phyloP scores from a whole-genome alignment of 64 coral and sea anemone species.

The Pachyseris speciosa region DNA sequence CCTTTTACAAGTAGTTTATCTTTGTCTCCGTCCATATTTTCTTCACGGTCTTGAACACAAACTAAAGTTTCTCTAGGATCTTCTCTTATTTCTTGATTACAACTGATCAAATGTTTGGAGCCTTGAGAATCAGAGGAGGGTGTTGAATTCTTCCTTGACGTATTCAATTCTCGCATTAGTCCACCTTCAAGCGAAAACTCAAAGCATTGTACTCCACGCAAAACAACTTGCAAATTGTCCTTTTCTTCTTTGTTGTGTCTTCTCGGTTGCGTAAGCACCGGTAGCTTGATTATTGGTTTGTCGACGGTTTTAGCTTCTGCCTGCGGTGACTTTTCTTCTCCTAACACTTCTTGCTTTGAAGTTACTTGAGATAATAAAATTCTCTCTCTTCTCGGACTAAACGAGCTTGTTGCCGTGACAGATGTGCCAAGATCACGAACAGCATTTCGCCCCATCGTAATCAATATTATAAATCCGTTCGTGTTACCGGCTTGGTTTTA shows the following conservation, averaged over 20 bases:
- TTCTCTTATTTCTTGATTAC: neutral
- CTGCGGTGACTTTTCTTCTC: neutral
- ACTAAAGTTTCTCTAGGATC: neutral
- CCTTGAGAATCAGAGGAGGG: neutral
- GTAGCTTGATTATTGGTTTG: neutral
- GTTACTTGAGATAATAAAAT: neutral
- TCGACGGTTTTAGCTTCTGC: neutral
- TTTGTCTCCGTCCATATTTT: neutral
- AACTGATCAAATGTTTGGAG: neutral
- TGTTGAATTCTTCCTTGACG: neutral
- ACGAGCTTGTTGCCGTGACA: neutral
- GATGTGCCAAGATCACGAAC: neutral
- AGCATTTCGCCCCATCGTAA: neutral
- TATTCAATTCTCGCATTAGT: neutral
- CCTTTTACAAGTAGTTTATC: neutral
- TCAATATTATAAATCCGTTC: neutral
- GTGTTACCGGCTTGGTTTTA: neutral
- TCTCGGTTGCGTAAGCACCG: neutral
- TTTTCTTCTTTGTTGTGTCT: neutral
- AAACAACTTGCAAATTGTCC: neutral
- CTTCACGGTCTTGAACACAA: neutral
- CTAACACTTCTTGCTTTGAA: neutral
- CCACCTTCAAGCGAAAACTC: neutral
- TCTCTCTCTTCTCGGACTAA: neutral
- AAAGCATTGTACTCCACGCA: neutral